Conservation (phyloP, 2,888 invertebrate genomes). For the Cataglyphis cursor region DNA sequence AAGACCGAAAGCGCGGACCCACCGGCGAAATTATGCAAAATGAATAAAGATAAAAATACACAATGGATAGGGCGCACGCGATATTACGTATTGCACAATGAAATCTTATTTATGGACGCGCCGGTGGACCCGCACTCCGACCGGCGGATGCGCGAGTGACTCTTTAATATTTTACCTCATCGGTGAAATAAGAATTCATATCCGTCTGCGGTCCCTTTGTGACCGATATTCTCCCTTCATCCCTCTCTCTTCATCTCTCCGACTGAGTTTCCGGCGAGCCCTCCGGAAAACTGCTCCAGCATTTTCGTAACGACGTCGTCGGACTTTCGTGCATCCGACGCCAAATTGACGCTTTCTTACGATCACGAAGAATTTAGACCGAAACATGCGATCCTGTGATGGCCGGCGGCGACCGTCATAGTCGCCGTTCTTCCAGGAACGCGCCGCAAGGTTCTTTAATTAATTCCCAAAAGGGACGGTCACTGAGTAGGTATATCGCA, state of each 20-base stretch:
- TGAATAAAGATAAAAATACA: slow-evolving; percentile 80
- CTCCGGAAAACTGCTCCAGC: slow-evolving; percentile 59
- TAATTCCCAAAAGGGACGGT: slow-evolving; percentile 37
- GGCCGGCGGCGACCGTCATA: not conserved
- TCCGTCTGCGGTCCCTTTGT: slow-evolving; percentile 67
- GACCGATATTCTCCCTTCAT: slow-evolving; percentile 10
- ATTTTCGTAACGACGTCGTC: slow-evolving; percentile 50
- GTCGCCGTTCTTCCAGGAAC: slow-evolving; percentile 31
- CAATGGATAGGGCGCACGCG: slow-evolving; percentile 76
- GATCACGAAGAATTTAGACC: slow-evolving; percentile 49
- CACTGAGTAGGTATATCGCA: slow-evolving; percentile 5
- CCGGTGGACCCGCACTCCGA: slow-evolving; percentile 42
- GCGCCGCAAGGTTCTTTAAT: slow-evolving; percentile 54
- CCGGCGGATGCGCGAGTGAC: slow-evolving; percentile 53
- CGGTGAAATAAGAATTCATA: slow-evolving; percentile 84
- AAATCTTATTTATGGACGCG: slow-evolving; percentile 78
- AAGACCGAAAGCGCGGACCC: slow-evolving; percentile 50
- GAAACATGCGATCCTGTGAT: slow-evolving; percentile 19
- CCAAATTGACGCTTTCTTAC: slow-evolving; percentile 51
- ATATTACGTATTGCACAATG: slow-evolving; percentile 82
- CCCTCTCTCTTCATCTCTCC: not conserved
- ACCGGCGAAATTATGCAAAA: slow-evolving; percentile 82
- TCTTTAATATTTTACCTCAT: slow-evolving; percentile 84
- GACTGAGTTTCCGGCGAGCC: slow-evolving; percentile 38
- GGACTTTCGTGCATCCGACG: slow-evolving; percentile 36